Evolutionary conservation across 2,888 invertebrate species (phyloP), one percentile per base, ranked within the genome.

Genomic region (Electrophaes corylata): DNA sequence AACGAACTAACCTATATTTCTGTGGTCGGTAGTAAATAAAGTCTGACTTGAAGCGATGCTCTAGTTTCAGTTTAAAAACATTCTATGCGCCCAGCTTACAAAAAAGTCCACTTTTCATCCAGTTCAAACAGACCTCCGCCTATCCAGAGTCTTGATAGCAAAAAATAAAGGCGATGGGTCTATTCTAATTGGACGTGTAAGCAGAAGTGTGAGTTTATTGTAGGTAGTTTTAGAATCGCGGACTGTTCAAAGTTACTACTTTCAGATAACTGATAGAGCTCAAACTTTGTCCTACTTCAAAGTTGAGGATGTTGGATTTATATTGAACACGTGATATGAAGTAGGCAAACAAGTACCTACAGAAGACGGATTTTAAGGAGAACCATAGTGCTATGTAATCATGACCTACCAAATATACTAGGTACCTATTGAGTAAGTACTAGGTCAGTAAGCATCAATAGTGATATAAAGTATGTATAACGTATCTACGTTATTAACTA

Each of bases 21-120:
- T 23, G 41, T 59, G 59, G 54, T 60, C 47, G 40, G 40, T 19
- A 46, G 41, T 64, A 70, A 66, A 69, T 83, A 80, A 76, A 70
- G 73, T 44, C 49, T 31, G 23, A 46, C 72, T 74, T 69, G 72
- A 70, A 70, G 70, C 72, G 61, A 59, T 69, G 76, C 68, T 73
- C 74, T 68, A 77, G 65, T 79, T 82, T 75, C 72, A 70, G 69
- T 81, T 79, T 72, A 71, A 79, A 79, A 80, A 75, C 70, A 71
- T 62, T 54, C 64, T 65, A 66, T 61, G 63, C 65, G 50, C 60
- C 48, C 23, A 41, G 50, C 53, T 52, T 55, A 51, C 51, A 54
- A 48, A 54, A 51, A 52, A 35, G 43, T 26, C 19, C 49, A 35
- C 56, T 48, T 53, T 26, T 44, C 55, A 49, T 26, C 75, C 73